Evolutionary conservation across 30 jellyfish, hydroid and myxozoan species (phyloP).

Genomic region (Aurelia sp.): DNA sequence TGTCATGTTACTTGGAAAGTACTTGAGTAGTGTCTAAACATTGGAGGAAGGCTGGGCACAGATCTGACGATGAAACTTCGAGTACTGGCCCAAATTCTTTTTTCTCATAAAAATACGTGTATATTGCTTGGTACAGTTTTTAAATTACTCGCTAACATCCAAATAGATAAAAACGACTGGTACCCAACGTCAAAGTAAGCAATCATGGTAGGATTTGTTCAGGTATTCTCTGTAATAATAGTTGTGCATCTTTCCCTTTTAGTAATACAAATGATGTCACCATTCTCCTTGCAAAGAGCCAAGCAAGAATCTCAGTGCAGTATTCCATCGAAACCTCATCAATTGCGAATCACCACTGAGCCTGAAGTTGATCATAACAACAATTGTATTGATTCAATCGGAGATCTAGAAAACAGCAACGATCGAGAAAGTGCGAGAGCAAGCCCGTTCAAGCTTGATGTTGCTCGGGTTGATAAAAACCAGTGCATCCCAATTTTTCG

Average conservation of each 20-base stretch:
- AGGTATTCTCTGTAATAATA: no score
- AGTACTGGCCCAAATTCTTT: no score
- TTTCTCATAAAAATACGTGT: no score
- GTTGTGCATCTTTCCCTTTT: neutral
- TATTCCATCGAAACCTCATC: neutral
- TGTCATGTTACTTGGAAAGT: no score
- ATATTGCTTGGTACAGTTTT: no score
- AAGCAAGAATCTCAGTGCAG: constrained; percentile 8
- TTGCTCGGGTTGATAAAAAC: constrained; percentile 47
- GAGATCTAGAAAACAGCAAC: neutral
- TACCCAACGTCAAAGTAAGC: no score
- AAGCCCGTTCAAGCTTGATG: constrained; percentile 44
- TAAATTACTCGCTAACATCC: no score
- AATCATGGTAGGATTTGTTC: no score
- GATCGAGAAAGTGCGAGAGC: neutral
- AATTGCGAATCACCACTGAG: neutral
- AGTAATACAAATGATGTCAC: constrained; percentile 40
- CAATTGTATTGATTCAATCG: neutral
- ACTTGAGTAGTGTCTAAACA: no score
- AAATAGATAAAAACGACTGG: no score
- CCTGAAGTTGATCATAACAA: constrained; percentile 2
- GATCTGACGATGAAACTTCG: no score
- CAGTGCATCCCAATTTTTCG: constrained; percentile 48
- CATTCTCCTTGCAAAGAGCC: constrained; percentile 38
- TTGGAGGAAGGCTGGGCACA: no score